phyloP scores from a whole-genome alignment of 2,797 vertebrate genomes.

The Gobionotothen gibberifrons region DNA sequence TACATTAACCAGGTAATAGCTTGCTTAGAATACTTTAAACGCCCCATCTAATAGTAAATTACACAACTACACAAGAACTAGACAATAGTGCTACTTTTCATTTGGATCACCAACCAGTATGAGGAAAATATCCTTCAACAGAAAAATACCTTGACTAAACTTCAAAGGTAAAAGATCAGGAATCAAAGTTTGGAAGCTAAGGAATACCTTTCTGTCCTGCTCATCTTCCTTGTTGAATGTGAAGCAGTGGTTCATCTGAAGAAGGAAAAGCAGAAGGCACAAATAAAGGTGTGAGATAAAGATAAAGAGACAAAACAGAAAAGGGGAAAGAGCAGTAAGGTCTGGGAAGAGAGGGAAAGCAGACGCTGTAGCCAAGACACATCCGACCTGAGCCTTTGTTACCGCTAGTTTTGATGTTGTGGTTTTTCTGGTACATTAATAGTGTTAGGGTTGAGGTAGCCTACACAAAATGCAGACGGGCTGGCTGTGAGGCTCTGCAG shows the following conservation, averaged over 20 bases:
- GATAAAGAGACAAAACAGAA: background rate
- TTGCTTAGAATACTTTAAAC: no score
- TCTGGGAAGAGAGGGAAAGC: background rate
- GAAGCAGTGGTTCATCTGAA: constrained; percentile 89
- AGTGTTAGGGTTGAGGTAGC: no score
- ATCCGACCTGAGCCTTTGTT: no score
- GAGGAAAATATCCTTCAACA: background rate
- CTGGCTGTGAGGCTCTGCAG: no score
- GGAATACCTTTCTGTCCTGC: constrained; percentile 85
- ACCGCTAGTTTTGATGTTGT: no score
- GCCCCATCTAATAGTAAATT: no score
- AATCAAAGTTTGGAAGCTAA: background rate
- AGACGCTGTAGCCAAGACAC: background rate
- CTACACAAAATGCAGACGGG: no score
- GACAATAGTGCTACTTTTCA: no score
- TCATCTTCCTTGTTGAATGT: constrained; percentile 85
- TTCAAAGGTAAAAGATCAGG: background rate
- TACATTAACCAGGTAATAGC: no score
- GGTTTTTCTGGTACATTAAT: no score
- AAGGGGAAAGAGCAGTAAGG: background rate
- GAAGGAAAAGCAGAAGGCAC: constrained; percentile 8
- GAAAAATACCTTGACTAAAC: background rate
- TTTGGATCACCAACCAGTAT: background rate
- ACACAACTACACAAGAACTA: no score
- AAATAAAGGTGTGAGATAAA: background rate